phyloP scores from a whole-genome alignment of 92 coral and sea anemone genomes.

The Phenganax marumi region DNA sequence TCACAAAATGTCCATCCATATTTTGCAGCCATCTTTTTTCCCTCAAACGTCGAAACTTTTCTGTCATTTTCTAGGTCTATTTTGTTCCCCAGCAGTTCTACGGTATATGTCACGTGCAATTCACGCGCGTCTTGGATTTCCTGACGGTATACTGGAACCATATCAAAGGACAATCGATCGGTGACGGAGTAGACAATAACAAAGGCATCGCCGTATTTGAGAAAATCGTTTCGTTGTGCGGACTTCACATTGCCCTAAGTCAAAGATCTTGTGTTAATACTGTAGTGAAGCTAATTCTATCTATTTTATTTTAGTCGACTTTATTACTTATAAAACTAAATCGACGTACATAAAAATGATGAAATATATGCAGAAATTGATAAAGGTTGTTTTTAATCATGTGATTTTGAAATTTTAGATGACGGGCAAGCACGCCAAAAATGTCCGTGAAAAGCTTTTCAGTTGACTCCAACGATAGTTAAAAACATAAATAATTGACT shows the following conservation, averaged over 20 bases:
- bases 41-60: conserved; percentile 62
- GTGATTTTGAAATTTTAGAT: too few species aligned
- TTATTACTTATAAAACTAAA: neutral
- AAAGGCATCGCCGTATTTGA: conserved; percentile 65
- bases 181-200: conserved; percentile 69
- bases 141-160: conserved; percentile 62
- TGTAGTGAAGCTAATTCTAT: neutral
- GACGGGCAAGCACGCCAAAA: too few species aligned
- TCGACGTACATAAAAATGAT: too few species aligned
- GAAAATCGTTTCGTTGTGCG: conserved; percentile 55
- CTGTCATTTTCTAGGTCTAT: conserved; percentile 62
- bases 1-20: conserved; percentile 76
- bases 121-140: conserved; percentile 66
- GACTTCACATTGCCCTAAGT: conserved; percentile 38
- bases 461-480: too few species aligned
- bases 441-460: too few species aligned
- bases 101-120: conserved; percentile 32
- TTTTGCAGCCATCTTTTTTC: conserved; percentile 56
- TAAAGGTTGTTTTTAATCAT: too few species aligned
- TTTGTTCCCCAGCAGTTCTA: conserved; percentile 67
- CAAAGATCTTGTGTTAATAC: neutral
- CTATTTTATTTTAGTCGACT: neutral
- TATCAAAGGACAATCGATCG: conserved; percentile 62
- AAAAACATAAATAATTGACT: too few species aligned
- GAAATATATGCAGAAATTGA: too few species aligned